Evolutionary conservation across 1,140 invertebrate species (phyloP), one percentile per base, ranked within the genome.

Genomic region (Pseudobourletiella spinata): DNA sequence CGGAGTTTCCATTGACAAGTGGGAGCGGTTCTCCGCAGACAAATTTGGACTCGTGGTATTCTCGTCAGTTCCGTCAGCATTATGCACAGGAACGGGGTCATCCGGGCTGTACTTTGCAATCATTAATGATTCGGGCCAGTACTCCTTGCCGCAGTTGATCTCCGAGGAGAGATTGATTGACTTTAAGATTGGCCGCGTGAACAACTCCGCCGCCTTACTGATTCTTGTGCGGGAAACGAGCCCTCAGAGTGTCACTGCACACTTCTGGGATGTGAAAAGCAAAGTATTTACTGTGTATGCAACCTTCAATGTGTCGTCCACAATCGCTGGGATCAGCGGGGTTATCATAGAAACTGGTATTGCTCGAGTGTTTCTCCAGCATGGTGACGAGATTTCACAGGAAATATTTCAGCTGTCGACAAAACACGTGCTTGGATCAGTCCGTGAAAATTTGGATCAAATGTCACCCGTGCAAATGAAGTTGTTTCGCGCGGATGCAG

Each of bases 1-100:
- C 22, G 16, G 22, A 39, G 61, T 39, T 2, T 30, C 46, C 24
- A 54, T 64, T 14, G 26, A 44, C 20, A 15, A 18, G 1, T 59
- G 57, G 63, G 32, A 18, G 18, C 51, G 35, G 1, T 20, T 22
- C 2, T 29, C 57, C 2, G 29, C 28, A 18, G 35, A 20, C 1
- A 50, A 30, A n/a, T 18, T 6, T 15, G 56, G 18, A 3, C 2
- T 64, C 18, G 26, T 64, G 2, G 57, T 64, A 2, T 64, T 58
- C 28, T 35, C 54, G 1, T 35, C 54, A 18, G 6, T 18, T 11
- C 6, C 29, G 25, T 63, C 54, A 18, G 14, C 39, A 2, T n/a
- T 54, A 42, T 58, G 29, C 15, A 8, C 15, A 51, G 24, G 48
- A 26, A 51, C 22, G 3, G 8, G 14, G 18, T 15, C 50, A 15